phyloP scores from a whole-genome alignment of 2,797 vertebrate species.

The Helostoma temminkii region DNA sequence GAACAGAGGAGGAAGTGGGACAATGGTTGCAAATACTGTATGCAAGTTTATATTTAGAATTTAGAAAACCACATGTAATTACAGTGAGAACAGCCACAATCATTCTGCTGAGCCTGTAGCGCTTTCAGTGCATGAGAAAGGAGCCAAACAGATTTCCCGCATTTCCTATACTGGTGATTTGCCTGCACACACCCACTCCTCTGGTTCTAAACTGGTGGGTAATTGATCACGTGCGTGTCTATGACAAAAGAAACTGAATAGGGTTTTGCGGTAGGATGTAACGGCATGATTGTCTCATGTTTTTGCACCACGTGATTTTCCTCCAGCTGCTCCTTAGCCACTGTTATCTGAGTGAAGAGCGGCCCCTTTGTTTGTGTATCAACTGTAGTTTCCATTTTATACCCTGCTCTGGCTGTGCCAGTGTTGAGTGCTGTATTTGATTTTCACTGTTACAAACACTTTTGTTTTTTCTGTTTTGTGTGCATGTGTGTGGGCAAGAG shows the following conservation, averaged over 20 bases:
- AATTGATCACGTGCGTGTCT: slow-evolving; percentile 42
- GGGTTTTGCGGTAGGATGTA: slow-evolving; percentile 54
- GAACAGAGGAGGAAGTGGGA: slow-evolving; percentile 31
- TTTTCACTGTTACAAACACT: slow-evolving; percentile 53
- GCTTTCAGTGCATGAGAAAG: slow-evolving; percentile 54
- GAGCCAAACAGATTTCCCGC: slow-evolving; percentile 50
- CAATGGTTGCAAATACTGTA: slow-evolving; percentile 42
- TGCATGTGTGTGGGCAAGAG: slow-evolving; percentile 25
- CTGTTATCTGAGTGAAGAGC: slow-evolving; percentile 60
- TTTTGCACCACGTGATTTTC: slow-evolving; percentile 65
- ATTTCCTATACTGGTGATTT: slow-evolving; percentile 59
- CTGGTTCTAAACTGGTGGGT: slow-evolving; percentile 39
- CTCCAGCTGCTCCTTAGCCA: slow-evolving; percentile 63
- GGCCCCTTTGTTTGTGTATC: slow-evolving; percentile 64
- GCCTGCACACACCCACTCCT: slow-evolving; percentile 51
- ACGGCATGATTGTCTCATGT: slow-evolving; percentile 64
- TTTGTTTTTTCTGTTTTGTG: slow-evolving; percentile 41
- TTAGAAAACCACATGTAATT: slow-evolving; percentile 77
- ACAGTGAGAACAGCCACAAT: slow-evolving; percentile 67
- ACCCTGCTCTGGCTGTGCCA: slow-evolving; percentile 56
- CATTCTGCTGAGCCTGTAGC: slow-evolving; percentile 59
- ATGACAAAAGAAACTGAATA: slow-evolving; percentile 37
- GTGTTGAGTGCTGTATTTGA: slow-evolving; percentile 59
- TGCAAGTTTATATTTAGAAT: slow-evolving; percentile 73
- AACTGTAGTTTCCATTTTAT: slow-evolving; percentile 65